Evolutionary conservation across 2,797 vertebrate species (phyloP).

Genomic region (Emys orbicularis): DNA sequence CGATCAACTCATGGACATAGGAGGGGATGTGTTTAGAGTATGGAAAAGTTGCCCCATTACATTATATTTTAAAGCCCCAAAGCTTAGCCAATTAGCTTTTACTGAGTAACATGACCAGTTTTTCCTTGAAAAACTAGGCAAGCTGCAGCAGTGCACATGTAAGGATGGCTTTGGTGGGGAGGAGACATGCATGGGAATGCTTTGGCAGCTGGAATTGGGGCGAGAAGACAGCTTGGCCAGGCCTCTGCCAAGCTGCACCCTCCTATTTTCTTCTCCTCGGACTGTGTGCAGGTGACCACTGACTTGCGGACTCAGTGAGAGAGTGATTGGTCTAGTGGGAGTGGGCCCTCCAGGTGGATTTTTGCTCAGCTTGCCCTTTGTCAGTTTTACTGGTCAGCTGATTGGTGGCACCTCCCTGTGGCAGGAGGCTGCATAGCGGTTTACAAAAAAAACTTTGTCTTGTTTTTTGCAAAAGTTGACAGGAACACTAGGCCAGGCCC

Average conservation of each 20-base stretch:
- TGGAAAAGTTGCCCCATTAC: not conserved
- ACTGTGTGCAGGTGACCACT: not conserved
- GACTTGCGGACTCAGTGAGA: not conserved
- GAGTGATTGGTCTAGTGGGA: not conserved
- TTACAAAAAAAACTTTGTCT: not conserved
- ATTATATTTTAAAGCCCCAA: not conserved
- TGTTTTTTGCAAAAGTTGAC: not conserved
- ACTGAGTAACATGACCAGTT: not conserved
- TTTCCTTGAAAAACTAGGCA: not conserved
- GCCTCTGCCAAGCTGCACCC: not conserved
- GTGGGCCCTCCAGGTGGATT: not conserved
- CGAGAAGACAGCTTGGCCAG: not conserved
- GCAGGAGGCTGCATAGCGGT: not conserved
- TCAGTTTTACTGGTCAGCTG: fast-evolving
- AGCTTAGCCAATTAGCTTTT: not conserved
- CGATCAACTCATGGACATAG: not conserved
- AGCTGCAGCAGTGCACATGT: not conserved
- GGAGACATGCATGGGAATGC: not conserved
- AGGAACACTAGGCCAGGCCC: not conserved
- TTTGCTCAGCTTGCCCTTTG: not conserved
- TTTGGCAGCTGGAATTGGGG: not conserved
- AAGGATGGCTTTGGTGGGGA: not conserved
- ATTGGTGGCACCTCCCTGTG: not conserved
- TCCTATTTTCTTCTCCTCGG: not conserved
- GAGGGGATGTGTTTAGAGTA: not conserved